Percentiles rank a stretch among this genome's conserved stretches.
Evolutionary conservation across 2,888 invertebrate genomes (phyloP).

Genomic region (Tinea trinotella): DNA sequence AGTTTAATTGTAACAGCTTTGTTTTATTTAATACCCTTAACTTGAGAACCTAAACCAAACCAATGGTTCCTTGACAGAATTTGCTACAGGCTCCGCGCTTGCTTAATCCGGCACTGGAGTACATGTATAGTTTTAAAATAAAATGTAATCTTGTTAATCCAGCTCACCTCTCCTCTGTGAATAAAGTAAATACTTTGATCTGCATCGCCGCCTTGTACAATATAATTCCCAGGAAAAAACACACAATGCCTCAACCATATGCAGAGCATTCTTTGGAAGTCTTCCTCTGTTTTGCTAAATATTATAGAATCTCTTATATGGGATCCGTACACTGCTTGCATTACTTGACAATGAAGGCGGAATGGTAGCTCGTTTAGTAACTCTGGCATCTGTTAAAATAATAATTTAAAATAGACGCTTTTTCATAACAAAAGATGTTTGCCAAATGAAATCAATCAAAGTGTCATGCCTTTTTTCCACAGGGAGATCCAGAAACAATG

Average conservation of each 20-base stretch:
- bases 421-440: no score
- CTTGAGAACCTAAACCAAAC: no score
- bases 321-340: constrained; percentile 63
- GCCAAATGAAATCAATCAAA: no score
- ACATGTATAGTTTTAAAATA: not conserved
- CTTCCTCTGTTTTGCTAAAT: constrained; percentile 59
- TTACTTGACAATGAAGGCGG: constrained; percentile 57
- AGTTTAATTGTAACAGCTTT: no score
- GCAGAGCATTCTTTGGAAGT: constrained; percentile 61
- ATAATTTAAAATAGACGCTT: no score
- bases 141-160: no score
- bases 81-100: no score
- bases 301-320: constrained; percentile 62
- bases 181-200: constrained; percentile 72
- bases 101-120: no score
- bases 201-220: constrained; percentile 68
- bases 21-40: no score
- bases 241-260: constrained; percentile 64
- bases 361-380: constrained; percentile 52
- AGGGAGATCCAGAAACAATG: no score
- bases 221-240: constrained; percentile 70
- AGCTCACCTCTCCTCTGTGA: constrained; percentile 66
- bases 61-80: no score
- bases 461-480: no score
- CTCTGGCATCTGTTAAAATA: constrained; percentile 48